Evolutionary conservation across 2,797 vertebrate species (phyloP).

Genomic region (Cuniculus paca): DNA sequence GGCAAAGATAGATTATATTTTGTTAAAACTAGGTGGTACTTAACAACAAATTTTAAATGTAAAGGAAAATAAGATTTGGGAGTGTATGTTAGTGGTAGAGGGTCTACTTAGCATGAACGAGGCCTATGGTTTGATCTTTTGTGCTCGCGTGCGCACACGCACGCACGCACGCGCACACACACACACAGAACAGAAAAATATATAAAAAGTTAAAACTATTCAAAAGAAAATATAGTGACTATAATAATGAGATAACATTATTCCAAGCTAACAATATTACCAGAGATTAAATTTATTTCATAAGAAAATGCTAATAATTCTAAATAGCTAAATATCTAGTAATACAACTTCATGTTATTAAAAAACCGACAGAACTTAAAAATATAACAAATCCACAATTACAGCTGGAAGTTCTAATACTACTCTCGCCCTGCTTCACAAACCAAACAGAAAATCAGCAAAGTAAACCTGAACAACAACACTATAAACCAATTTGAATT

Average conservation of each 20-base stretch:
- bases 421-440: not conserved
- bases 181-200: not conserved
- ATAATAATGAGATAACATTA: not conserved
- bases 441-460: not conserved
- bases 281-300: not conserved
- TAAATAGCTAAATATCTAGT: not conserved
- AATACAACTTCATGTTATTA: not conserved
- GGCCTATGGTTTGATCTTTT: not conserved
- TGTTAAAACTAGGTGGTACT: not conserved
- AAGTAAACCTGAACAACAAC: constrained; percentile 22
- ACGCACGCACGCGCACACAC: too few relatives aligned
- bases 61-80: not conserved
- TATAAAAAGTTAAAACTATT: not conserved
- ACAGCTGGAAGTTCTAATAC: not conserved
- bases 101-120: not conserved
- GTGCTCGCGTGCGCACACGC: too few relatives aligned
- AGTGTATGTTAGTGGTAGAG: not conserved
- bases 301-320: not conserved
- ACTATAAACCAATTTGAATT: not conserved
- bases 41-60: not conserved
- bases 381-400: not conserved
- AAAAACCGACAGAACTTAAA: not conserved
- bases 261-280: constrained; percentile 24
- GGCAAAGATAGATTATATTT: not conserved
- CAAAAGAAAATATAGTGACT: not conserved